phyloP scores from a whole-genome alignment of 1,140 invertebrate species.

The Lucilia cuprina region DNA sequence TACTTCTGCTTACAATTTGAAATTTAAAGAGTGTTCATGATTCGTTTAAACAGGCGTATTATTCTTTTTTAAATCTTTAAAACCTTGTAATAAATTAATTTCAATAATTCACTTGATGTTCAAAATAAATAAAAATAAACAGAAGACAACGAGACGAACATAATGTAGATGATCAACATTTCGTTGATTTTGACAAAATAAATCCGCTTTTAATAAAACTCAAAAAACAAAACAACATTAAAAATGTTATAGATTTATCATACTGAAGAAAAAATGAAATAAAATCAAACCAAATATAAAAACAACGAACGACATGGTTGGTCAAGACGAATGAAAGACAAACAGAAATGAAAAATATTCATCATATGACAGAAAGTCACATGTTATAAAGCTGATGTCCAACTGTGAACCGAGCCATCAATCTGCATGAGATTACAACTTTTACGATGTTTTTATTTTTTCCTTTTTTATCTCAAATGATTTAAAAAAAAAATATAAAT shows the following conservation, averaged over 20 bases:
- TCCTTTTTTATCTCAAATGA: neutral
- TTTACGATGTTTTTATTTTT: conserved; percentile 7
- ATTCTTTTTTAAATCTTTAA: conserved; percentile 1
- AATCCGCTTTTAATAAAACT: conserved; percentile 23
- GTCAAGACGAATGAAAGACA: neutral
- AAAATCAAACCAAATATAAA: neutral
- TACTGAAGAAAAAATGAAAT: neutral
- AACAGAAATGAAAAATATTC: neutral
- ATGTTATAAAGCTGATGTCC: conserved; percentile 27
- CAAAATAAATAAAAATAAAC: neutral
- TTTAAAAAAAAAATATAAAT: neutral
- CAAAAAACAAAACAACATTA: neutral
- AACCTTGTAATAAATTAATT: conserved; percentile 27
- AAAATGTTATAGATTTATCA: conserved; percentile 28
- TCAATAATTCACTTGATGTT: conserved; percentile 32
- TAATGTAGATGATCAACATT: conserved; percentile 3
- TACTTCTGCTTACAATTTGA: neutral
- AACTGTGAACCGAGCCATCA: conserved; percentile 30
- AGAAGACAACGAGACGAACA: neutral
- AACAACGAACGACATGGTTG: neutral
- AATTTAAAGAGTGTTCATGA: too few relatives aligned
- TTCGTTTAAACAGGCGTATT: too few relatives aligned
- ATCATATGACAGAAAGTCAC: conserved; percentile 27
- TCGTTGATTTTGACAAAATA: conserved; percentile 22
- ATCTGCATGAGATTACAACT: conserved; percentile 33